Conservation (phyloP, 2,113 vertebrate genomes). For the Saccopteryx bilineata region DNA sequence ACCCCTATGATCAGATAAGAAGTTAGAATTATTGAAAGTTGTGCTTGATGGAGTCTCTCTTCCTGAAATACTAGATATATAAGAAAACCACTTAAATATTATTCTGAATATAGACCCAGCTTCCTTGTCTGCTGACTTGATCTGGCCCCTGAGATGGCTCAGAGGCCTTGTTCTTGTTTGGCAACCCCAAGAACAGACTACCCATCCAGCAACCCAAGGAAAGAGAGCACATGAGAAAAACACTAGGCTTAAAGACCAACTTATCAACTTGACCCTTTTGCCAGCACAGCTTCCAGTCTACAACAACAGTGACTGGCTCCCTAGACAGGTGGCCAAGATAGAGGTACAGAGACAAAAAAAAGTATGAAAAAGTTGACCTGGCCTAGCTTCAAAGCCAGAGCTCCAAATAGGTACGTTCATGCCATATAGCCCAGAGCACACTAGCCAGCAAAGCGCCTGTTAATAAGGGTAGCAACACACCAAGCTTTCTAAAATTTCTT, state of each 20-base stretch:
- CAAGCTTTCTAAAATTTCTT: conserved; percentile 20
- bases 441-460: neutral
- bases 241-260: conserved; percentile 9
- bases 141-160: neutral
- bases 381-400: neutral
- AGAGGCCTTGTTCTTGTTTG: conserved; percentile 37
- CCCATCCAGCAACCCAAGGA: neutral
- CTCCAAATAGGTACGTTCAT: neutral
- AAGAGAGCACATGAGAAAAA: conserved; percentile 53
- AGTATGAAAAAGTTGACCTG: neutral
- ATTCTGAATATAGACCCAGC: conserved; percentile 43
- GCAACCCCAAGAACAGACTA: neutral
- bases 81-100: conserved; percentile 47
- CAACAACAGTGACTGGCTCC: neutral
- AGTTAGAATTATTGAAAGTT: conserved; percentile 46
- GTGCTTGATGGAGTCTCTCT: conserved; percentile 27
- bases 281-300: neutral
- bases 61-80: conserved; percentile 40
- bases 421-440: neutral
- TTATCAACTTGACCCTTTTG: neutral
- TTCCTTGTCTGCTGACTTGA: neutral
- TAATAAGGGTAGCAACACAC: neutral
- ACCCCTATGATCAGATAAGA: conserved; percentile 12
- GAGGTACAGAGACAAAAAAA: neutral
- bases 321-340: neutral